These are phyloP conservation scores for Leptopilina syphax DNA, from an alignment of 2,888 invertebrate genomes.

Conservation along the genomic window DNA sequence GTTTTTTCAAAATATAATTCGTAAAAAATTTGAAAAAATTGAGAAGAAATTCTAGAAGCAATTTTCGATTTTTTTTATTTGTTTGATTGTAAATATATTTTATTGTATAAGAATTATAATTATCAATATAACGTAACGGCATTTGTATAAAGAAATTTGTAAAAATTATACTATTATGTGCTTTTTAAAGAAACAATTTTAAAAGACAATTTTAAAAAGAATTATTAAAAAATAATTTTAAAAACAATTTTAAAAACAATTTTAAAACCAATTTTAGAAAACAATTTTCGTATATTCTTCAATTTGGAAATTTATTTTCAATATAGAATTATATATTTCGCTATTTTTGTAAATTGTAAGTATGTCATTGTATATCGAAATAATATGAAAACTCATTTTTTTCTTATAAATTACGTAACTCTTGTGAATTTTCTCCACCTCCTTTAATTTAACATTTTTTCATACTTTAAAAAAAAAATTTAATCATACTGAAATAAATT, in stretches of 20 bases:
- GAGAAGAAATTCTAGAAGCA: no score
- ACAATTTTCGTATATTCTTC: background rate
- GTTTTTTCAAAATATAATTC: no score
- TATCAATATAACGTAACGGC: background rate
- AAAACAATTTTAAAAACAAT: no score
- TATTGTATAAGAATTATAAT: background rate
- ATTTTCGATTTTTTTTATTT: background rate
- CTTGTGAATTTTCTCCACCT: background rate
- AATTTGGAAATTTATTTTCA: background rate
- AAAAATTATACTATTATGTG: slow-evolving; percentile 14
- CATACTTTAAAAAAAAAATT: no score
- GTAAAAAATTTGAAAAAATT: no score
- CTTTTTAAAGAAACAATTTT: background rate
- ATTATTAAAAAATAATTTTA: no score
- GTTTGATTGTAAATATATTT: slow-evolving; percentile 19
- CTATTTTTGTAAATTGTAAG: slow-evolving; percentile 35
- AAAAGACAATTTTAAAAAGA: no score
- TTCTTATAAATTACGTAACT: background rate
- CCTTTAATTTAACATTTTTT: no score
- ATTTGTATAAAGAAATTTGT: slow-evolving; percentile 32
- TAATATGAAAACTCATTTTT: background rate
- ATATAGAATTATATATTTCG: slow-evolving; percentile 21
- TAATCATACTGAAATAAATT: no score
- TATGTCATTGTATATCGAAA: background rate
- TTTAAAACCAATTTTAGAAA: no score